Evolutionary conservation across 2,797 vertebrate genomes (phyloP), one percentile per base, ranked within the genome.

Genomic region (Schizothorax lantsangensis): DNA sequence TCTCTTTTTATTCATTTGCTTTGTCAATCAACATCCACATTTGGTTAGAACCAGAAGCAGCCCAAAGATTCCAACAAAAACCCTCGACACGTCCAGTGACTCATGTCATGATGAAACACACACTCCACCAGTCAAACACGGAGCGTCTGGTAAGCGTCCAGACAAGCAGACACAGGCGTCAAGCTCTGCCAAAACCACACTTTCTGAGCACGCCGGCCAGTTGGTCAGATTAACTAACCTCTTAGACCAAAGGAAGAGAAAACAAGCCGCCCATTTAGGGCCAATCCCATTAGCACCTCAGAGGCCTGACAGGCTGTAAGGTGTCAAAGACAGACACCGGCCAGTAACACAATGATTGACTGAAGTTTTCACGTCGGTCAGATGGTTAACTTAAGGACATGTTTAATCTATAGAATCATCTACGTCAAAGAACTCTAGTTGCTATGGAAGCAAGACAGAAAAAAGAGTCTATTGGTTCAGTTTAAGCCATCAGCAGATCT

Each of bases 241-340:
- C 78, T n/a, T 81, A 85, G 89, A 89, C 86, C 88, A 91, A 92
- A 84, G 59, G 92, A 86, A 83, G 82, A 89, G 89, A 91, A 90
- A 94, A 91, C 90, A 88, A 88, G 89, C 88, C 89, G 82, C 78
- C 91, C 73, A 66, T 83, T 87, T 69, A 85, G 49, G 77, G 93
- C 93, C 93, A 95, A 96, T 94, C 94, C 92, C 92, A 94, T 96
- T 95, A 96, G 88, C 89, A 88, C 91, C 90, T 90, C 90, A 92
- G 93, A 92, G 90, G 90, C 91, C 83, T 52, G 74, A 86, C 81
- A 83, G 87, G 80, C 82, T 45, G 54, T 45, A 43, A 52, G 83
- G 77, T 72, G 36, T 80, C 83, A 52, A 59, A 75, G 77, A 69
- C 86, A 82, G 59, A 82, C 33, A 81, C 36, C 69, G 52, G 77